phyloP scores from a whole-genome alignment of 2,797 vertebrate genomes.

The Clarias laeviceps region DNA sequence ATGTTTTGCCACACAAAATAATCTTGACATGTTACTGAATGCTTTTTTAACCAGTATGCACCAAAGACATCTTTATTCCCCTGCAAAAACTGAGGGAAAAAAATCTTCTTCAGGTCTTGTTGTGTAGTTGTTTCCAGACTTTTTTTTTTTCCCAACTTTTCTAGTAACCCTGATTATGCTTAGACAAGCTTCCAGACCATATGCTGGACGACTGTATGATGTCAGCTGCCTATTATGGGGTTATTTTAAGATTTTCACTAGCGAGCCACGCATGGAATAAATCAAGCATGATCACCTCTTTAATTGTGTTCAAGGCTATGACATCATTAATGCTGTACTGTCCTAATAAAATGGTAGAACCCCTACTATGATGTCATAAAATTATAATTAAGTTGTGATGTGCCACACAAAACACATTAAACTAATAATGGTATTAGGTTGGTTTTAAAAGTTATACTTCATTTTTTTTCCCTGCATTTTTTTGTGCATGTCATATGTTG shows the following conservation, averaged over 20 bases:
- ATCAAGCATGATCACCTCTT: not conserved
- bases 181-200: not conserved
- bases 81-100: not conserved
- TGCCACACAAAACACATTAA: too few relatives aligned
- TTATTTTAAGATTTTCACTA: not conserved
- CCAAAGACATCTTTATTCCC: not conserved
- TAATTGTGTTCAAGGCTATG: not conserved
- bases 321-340: not conserved
- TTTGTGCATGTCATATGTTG: too few relatives aligned
- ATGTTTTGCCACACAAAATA: too few relatives aligned
- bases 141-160: not conserved
- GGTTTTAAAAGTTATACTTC: too few relatives aligned
- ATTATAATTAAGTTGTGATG: too few relatives aligned
- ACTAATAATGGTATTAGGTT: too few relatives aligned
- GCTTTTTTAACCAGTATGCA: not conserved
- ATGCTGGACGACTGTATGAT: not conserved
- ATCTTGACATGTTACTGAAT: too few relatives aligned
- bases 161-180: not conserved
- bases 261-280: not conserved
- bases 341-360: not conserved
- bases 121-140: not conserved
- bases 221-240: not conserved
- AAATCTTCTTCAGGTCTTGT: not conserved
- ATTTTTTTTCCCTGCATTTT: too few relatives aligned
- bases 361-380: too few relatives aligned